phyloP scores from a whole-genome alignment of 2,888 invertebrate genomes.

The Dysmachus trigonus region DNA sequence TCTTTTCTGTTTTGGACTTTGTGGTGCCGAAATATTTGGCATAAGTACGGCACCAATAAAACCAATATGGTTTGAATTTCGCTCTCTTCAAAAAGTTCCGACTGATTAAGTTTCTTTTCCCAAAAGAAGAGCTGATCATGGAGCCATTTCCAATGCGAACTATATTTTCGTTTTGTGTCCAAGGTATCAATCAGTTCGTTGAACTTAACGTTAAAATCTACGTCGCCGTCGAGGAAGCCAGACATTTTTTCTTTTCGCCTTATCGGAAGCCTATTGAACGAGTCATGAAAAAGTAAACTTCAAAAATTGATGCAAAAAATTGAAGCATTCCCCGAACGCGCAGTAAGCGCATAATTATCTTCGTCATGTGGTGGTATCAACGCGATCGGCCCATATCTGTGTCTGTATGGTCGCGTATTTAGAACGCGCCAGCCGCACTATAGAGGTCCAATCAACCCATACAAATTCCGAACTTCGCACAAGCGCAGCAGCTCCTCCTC shows the following conservation, averaged over 20 bases:
- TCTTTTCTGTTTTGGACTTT: neutral
- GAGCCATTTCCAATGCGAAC: slow-evolving; percentile 32
- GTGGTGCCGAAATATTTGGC: neutral
- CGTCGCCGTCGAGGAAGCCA: neutral
- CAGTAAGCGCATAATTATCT: neutral
- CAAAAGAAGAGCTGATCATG: slow-evolving; percentile 40
- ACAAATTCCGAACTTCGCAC: neutral
- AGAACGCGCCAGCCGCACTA: neutral
- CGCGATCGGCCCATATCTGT: neutral
- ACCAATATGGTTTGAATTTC: slow-evolving; percentile 32
- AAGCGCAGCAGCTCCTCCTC: neutral
- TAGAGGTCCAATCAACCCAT: neutral
- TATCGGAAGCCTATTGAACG: neutral
- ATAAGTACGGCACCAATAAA: slow-evolving; percentile 41
- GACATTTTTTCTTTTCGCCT: neutral
- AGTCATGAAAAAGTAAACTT: neutral
- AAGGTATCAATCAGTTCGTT: slow-evolving; percentile 7
- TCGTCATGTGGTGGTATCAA: neutral
- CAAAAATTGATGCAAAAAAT: slow-evolving; percentile 23
- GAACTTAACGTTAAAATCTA: neutral
- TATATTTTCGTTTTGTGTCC: neutral
- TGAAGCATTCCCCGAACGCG: neutral
- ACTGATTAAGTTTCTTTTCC: slow-evolving; percentile 41
- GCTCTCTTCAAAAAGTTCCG: slow-evolving; percentile 15
- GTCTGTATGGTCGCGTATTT: neutral